Conservation (phyloP, 2,888 invertebrate genomes). For the Oscheius sp. region DNA sequence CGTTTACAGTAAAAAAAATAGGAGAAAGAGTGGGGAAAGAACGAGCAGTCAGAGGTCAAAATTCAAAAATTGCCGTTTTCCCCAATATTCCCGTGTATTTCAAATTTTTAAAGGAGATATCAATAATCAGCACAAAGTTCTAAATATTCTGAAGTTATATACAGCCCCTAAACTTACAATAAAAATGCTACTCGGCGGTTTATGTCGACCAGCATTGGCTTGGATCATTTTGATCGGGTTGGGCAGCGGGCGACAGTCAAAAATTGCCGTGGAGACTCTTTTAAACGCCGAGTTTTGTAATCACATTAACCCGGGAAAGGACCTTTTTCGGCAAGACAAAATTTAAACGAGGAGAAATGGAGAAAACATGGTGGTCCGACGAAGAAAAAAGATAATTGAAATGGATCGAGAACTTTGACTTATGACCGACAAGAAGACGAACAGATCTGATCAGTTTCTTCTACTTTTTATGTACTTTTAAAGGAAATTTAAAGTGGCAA, state of each 20-base stretch:
- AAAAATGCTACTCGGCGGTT: conserved; percentile 17
- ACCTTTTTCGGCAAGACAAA: background rate
- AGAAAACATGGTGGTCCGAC: too few relatives aligned
- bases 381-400: too few relatives aligned
- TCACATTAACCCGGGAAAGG: background rate
- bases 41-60: too few relatives aligned
- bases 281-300: background rate
- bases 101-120: too few relatives aligned
- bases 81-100: too few relatives aligned
- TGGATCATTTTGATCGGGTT: conserved; percentile 14
- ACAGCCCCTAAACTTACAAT: conserved; percentile 15
- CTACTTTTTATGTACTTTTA: background rate
- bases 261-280: background rate
- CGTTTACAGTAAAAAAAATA: background rate
- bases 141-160: too few relatives aligned
- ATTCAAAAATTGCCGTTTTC: too few relatives aligned
- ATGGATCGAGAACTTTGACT: too few relatives aligned
- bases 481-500: background rate
- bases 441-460: too few relatives aligned
- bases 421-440: background rate
- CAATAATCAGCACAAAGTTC: too few relatives aligned
- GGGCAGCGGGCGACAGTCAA: background rate
- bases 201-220: conserved; percentile 29
- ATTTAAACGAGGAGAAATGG: background rate
- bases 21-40: too few relatives aligned